Percentiles rank a stretch among this genome's conserved stretches.
Conservation (phyloP, 2,888 invertebrate genomes). For the Molanna angustata region DNA sequence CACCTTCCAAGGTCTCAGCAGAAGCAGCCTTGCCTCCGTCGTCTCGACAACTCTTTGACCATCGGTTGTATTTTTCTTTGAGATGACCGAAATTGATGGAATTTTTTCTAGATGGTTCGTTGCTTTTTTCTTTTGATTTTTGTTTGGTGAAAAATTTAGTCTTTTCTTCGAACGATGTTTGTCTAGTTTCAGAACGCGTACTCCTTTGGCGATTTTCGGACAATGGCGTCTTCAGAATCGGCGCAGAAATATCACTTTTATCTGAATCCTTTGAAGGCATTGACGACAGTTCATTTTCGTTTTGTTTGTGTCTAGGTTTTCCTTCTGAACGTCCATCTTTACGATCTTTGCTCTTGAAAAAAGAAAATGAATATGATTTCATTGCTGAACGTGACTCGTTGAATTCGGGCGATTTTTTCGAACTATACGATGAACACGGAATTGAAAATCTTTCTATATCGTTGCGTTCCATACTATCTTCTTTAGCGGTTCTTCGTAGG, state of each 20-base stretch:
- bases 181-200: neutral
- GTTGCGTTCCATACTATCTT: constrained; percentile 2
- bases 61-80: constrained; percentile 15
- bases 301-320: constrained; percentile 9
- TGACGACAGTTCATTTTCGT: neutral
- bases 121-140: constrained; percentile 23
- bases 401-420: neutral
- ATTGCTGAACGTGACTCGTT: constrained; percentile 8
- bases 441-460: constrained; percentile 5
- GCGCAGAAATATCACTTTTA: constrained; percentile 3
- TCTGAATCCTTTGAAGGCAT: constrained; percentile 11
- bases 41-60: constrained; percentile 15
- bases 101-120: constrained; percentile 17
- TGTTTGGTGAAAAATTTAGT: constrained; percentile 21
- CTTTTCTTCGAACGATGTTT: constrained; percentile 20
- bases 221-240: neutral
- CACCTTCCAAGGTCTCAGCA: constrained; percentile 18
- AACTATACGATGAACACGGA: neutral
- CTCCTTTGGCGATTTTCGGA: constrained; percentile 7
- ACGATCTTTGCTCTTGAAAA: constrained; percentile 23
- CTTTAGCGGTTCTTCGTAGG: constrained; percentile 4
- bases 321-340: constrained; percentile 11
- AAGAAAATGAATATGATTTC: constrained; percentile 22
- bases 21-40: constrained; percentile 20
- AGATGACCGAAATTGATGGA: constrained; percentile 20